Evolutionary conservation across 2,888 invertebrate species (phyloP).

Genomic region (Drosophila monieri): DNA sequence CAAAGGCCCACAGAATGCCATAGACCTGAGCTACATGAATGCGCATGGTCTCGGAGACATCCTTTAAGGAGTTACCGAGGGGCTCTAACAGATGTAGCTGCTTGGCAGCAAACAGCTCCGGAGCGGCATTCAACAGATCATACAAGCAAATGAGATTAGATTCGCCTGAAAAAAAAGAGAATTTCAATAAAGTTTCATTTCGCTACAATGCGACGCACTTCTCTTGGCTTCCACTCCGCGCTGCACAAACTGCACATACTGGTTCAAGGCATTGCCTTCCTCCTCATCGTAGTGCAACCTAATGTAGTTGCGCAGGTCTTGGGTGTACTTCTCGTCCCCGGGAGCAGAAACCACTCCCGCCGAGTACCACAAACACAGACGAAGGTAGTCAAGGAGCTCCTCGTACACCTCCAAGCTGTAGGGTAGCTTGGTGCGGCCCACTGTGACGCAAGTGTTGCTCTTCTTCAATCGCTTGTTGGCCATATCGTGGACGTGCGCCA

Average conservation of each 20-base stretch:
- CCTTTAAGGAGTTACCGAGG: conserved; percentile 85
- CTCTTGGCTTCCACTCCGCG: conserved; percentile 88
- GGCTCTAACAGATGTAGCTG: conserved; percentile 85
- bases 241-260: conserved; percentile 89
- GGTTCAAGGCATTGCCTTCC: conserved; percentile 86
- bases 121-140: conserved; percentile 93
- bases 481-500: conserved; percentile 89
- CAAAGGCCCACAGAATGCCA: conserved; percentile 88
- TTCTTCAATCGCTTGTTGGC: conserved; percentile 86
- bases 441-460: conserved; percentile 86
- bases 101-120: conserved; percentile 87
- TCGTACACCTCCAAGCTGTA: conserved; percentile 89
- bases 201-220: conserved; percentile 84
- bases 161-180: conserved; percentile 65
- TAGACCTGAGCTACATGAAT: conserved; percentile 90
- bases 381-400: conserved; percentile 90
- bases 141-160: conserved; percentile 89
- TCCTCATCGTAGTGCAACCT: conserved; percentile 85
- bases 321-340: conserved; percentile 85
- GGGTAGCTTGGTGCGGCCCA: conserved; percentile 89
- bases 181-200: background rate
- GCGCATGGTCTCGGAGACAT: conserved; percentile 91
- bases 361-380: conserved; percentile 90
- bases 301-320: conserved; percentile 88
- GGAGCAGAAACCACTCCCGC: conserved; percentile 87